A percentile compares a stretch with the other conserved stretches of the same genome.
Evolutionary conservation across 2,113 vertebrate genomes (phyloP).

Genomic region (Chroicocephalus ridibundus): DNA sequence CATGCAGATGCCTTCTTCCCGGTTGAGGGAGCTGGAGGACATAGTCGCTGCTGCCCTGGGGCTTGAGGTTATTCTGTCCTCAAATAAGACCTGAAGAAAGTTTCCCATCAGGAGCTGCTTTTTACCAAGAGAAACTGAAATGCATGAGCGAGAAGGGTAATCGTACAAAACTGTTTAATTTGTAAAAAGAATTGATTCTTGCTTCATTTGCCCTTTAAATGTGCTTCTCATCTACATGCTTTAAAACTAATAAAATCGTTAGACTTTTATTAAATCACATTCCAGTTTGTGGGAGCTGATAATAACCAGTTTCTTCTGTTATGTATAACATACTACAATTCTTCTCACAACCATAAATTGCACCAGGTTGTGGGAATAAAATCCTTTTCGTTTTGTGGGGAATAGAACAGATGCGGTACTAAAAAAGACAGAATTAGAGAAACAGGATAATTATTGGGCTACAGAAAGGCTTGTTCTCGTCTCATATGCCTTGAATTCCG

Average conservation of each 20-base stretch:
- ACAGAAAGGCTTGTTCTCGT: neutral
- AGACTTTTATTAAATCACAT: neutral
- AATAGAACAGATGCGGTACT: neutral
- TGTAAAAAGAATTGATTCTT: neutral
- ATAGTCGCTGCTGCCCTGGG: neutral
- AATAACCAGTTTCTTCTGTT: neutral
- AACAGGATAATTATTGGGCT: neutral
- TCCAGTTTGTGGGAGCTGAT: neutral
- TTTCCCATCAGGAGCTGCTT: neutral
- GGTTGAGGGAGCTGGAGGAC: neutral
- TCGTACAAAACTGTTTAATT: neutral
- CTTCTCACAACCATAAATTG: conserved; percentile 2
- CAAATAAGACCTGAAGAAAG: neutral
- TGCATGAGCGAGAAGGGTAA: neutral
- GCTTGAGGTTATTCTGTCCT: neutral
- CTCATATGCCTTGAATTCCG: neutral
- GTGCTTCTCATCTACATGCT: neutral
- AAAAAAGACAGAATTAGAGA: neutral
- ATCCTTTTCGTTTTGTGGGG: neutral
- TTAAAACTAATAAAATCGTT: neutral
- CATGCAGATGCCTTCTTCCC: neutral
- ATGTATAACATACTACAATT: neutral
- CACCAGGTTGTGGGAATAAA: neutral
- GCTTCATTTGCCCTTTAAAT: neutral
- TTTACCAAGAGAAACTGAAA: neutral